Base-by-base conservation (phyloP, 2,888 invertebrate species). In the Pandemis cinnamomeana region DNA sequence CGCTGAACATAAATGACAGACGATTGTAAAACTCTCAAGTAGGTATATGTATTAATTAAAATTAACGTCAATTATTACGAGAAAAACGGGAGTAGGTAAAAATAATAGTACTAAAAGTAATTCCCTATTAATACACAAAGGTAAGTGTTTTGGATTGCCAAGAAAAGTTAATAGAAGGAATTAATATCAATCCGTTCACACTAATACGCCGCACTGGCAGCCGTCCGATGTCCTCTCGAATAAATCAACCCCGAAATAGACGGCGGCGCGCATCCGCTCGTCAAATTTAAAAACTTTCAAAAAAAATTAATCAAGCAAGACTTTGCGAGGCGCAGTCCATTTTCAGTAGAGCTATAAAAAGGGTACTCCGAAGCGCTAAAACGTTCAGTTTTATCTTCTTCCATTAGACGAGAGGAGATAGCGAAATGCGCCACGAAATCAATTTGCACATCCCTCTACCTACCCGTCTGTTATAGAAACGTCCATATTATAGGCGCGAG, bases 241-340 rank as follows among this genome's bases (percentile, higher is more conserved):
- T 92, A 91, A 91, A 92, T 92, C 91, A 92, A 88, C 84, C 86
- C 91, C 84, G 86, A 92, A 92, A 92, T 92, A 92, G 91, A 91
- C 84, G 83, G 82, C 51, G 41, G 7, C 53, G 82, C 83, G 87
- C 84, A 89, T 92, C 92, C 92, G 91, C 85, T 89, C 88, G 84
- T 89, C 89, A 89, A 58, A 85, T 85, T 83, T 78, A 79, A 82
- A 85, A 84, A 83, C 81, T 84, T 82, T 83, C 84, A 89, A 87
- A 89, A 86, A 86, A 89, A 86, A 86, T 84, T 83, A 84, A 84
- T 86, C 80, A 84, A 86, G 82, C 82, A 83, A 84, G 83, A 83
- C 82, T 85, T 87, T 84, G 85, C 84, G 81, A 84, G 86, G 82
- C 80, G 80, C 80, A 82, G 78, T 81, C 78, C 78, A 80, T 81